Conservation (phyloP, 2,797 vertebrate genomes). For the Sebastes paucispinis region DNA sequence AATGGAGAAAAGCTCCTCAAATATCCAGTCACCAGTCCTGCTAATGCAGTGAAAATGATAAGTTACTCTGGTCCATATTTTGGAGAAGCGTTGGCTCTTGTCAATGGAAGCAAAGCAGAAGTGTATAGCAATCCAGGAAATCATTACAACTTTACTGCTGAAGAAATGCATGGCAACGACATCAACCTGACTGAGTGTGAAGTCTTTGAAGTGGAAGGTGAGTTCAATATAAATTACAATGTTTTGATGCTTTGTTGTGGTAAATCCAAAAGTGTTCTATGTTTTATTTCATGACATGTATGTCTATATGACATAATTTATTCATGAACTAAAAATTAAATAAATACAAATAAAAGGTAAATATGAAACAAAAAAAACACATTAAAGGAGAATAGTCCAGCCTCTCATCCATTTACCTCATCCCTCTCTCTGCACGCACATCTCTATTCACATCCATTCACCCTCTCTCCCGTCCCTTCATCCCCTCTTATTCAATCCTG, state of each 20-base stretch:
- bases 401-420: too few relatives aligned
- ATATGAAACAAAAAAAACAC: too few relatives aligned
- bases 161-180: conserved; percentile 5
- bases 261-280: too few relatives aligned
- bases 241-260: too few relatives aligned
- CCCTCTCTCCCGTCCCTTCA: not conserved
- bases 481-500: not conserved
- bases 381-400: too few relatives aligned
- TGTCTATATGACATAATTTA: too few relatives aligned
- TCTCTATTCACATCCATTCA: not conserved
- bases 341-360: too few relatives aligned
- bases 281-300: too few relatives aligned
- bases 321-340: too few relatives aligned
- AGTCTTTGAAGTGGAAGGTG: conserved; percentile 63
- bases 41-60: fast-evolving
- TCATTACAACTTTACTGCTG: not conserved
- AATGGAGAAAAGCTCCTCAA: conserved; percentile 6
- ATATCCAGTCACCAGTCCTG: not conserved
- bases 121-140: not conserved
- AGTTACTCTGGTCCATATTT: not conserved
- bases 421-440: too few relatives aligned
- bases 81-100: not conserved
- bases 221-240: not conserved
- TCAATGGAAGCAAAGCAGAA: not conserved
- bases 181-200: conserved; percentile 57